Evolutionary conservation across 2,113 vertebrate genomes (phyloP).

Genomic region (Toxostoma redivivum): DNA sequence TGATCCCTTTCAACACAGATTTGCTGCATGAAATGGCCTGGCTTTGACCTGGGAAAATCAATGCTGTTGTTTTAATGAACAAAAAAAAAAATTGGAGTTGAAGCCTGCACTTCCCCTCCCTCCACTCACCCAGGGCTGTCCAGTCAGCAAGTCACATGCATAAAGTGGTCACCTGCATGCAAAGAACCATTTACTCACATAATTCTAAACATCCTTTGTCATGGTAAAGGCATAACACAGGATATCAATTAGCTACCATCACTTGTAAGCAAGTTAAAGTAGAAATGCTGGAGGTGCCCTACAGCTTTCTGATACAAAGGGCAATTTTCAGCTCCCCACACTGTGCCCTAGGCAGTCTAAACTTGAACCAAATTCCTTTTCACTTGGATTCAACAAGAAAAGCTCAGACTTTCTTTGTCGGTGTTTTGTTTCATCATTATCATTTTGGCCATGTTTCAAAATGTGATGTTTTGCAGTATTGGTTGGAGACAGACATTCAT

Average conservation of each 20-base stretch:
- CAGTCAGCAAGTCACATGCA: background rate
- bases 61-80: slow-evolving; percentile 59
- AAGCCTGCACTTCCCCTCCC: background rate
- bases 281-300: background rate
- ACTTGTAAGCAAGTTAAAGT: slow-evolving; percentile 4
- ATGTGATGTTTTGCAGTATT: background rate
- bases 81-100: slow-evolving; percentile 18
- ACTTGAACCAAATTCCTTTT: slow-evolving; percentile 44
- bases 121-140: background rate
- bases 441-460: slow-evolving; percentile 29
- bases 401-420: background rate
- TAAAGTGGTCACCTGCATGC: background rate
- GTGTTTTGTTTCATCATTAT: slow-evolving; percentile 27
- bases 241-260: slow-evolving; percentile 15
- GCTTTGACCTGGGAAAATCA: slow-evolving; percentile 62
- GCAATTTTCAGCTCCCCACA: background rate
- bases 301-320: background rate
- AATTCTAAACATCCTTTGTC: background rate
- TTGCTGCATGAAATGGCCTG: slow-evolving; percentile 54
- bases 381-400: slow-evolving; percentile 35
- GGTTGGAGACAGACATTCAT: background rate
- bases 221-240: background rate
- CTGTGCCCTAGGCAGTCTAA: background rate
- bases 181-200: background rate
- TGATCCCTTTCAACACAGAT: slow-evolving; percentile 55